Conservation (phyloP, 2,888 invertebrate species). For the Stenoptilia bipunctidactyla region DNA sequence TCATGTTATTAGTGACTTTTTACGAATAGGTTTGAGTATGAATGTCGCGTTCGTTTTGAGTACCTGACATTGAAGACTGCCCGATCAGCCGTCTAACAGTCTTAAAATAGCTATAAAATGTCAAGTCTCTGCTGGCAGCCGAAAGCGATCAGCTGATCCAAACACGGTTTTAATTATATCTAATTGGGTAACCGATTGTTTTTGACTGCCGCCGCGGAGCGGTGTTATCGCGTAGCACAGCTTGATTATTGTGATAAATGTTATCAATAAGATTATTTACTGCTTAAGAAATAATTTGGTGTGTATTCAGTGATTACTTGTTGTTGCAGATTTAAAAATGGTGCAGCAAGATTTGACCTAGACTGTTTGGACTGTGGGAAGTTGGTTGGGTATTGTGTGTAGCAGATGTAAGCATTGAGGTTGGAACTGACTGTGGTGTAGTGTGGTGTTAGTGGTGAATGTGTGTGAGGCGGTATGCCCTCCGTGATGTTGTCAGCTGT, state of each 20-base stretch:
- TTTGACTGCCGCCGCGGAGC: slow-evolving; percentile 7
- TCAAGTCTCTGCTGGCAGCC: slow-evolving; percentile 62
- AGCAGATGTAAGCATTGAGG: slow-evolving; percentile 49
- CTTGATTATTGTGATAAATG: slow-evolving; percentile 1
- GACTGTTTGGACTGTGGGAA: slow-evolving; percentile 21
- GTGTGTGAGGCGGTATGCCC: slow-evolving; percentile 59
- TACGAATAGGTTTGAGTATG: not conserved
- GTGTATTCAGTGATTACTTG: slow-evolving; percentile 28
- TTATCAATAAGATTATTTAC: not conserved
- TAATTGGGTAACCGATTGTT: slow-evolving; percentile 41
- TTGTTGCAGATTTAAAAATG: slow-evolving; percentile 66
- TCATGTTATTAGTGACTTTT: not conserved
- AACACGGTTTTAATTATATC: slow-evolving; percentile 52
- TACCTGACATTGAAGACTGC: slow-evolving; percentile 61
- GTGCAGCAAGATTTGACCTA: slow-evolving; percentile 72
- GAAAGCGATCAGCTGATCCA: slow-evolving; percentile 61
- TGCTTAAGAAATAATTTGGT: not conserved
- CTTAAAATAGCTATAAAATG: slow-evolving; percentile 69
- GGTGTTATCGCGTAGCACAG: slow-evolving; percentile 24
- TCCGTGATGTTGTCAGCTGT: slow-evolving; percentile 81
- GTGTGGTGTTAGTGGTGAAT: slow-evolving; percentile 56
- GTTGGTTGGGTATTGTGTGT: slow-evolving; percentile 45
- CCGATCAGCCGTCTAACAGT: slow-evolving; percentile 59
- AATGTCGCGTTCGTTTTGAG: slow-evolving; percentile 23
- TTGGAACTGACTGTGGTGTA: slow-evolving; percentile 37